Base-by-base conservation (phyloP, 1,140 invertebrate species). In the Aethina tumida region DNA sequence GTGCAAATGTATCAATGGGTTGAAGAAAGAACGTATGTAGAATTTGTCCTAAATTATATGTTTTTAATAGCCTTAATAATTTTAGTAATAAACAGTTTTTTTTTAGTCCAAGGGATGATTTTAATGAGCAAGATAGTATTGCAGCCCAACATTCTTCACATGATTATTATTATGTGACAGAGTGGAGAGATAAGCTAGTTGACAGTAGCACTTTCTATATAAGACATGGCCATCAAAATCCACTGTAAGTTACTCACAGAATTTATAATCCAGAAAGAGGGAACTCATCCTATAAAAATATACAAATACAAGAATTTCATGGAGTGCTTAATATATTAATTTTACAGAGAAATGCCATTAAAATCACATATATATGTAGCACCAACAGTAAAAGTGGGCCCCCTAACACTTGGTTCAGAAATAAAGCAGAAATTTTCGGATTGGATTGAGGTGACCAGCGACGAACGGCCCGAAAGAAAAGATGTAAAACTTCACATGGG, bases 1-100 rank as follows among this genome's bases (percentile, higher is more conserved):
- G 60, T 63, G 1, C 87, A 93, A 61, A 91, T 92, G 83, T 93
- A 82, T 58, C 89, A 93, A 56, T 93, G 88, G 88, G 71, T 89
- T 27, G 87, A 93, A 55, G 82, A 88, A 50, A 65, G 74, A 58
- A 68, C 61, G 71, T 76, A 58, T 39, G 39, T 39, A 7, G n/a
- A n/a, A n/a, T n/a, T n/a, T n/a, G n/a, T n/a, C n/a, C n/a, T n/a
- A n/a, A n/a, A n/a, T n/a, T n/a, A n/a, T n/a, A n/a, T n/a, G n/a
- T n/a, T n/a, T n/a, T n/a, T n/a, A n/a, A n/a, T n/a, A n/a, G n/a
- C n/a, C n/a, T 6, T 7, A 35, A 7, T 25, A 17, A 25, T 19
- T 12, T 39, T 35, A 15, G n/a, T 6, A 19, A 17, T 27, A 0
- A 24, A 18, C 6, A 14, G 6, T 35, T 22, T 31, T 38, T 21